A percentile compares a stretch with the other conserved stretches of the same genome.
Conservation (phyloP, 2,888 invertebrate species). For the Notodonta dromedarius region DNA sequence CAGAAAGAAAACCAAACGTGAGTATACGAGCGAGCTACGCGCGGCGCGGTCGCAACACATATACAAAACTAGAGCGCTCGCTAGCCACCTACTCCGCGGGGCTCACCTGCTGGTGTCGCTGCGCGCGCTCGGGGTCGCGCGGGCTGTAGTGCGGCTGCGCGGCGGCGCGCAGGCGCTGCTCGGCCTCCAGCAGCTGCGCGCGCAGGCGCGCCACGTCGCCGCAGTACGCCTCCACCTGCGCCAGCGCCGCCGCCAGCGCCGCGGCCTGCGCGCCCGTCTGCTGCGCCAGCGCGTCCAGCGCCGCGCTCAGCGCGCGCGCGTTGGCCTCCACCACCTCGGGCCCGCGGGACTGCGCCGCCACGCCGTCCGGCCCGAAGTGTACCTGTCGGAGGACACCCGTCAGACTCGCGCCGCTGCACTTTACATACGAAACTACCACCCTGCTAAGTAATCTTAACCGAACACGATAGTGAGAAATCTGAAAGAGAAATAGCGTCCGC, state of each 20-base stretch:
- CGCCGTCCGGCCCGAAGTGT: conserved; percentile 94
- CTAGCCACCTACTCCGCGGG: conserved; percentile 64
- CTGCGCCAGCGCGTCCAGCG: conserved; percentile 87
- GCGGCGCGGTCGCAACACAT: conserved; percentile 40
- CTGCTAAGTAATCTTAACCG: not conserved
- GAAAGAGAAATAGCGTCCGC: conserved; percentile 8
- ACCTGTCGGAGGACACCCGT: conserved; percentile 80
- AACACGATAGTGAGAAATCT: not conserved
- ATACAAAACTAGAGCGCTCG: conserved; percentile 75
- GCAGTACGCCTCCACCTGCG: conserved; percentile 94
- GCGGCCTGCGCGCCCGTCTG: conserved; percentile 88
- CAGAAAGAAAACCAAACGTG: conserved; percentile 74
- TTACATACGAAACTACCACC: not conserved
- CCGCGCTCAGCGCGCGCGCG: conserved; percentile 86
- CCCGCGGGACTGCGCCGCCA: conserved; percentile 86
- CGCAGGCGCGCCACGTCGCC: conserved; percentile 93
- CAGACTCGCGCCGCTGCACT: not conserved
- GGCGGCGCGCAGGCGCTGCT: conserved; percentile 93
- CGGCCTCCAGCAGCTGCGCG: conserved; percentile 93
- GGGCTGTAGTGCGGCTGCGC: conserved; percentile 93
- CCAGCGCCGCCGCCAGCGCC: conserved; percentile 90
- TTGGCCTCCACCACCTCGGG: conserved; percentile 92
- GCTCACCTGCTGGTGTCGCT: conserved; percentile 95
- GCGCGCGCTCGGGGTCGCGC: conserved; percentile 91
- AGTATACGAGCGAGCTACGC: conserved; percentile 48